Base-by-base conservation (phyloP, 2,797 vertebrate species). In the Neoniphon sammara region DNA sequence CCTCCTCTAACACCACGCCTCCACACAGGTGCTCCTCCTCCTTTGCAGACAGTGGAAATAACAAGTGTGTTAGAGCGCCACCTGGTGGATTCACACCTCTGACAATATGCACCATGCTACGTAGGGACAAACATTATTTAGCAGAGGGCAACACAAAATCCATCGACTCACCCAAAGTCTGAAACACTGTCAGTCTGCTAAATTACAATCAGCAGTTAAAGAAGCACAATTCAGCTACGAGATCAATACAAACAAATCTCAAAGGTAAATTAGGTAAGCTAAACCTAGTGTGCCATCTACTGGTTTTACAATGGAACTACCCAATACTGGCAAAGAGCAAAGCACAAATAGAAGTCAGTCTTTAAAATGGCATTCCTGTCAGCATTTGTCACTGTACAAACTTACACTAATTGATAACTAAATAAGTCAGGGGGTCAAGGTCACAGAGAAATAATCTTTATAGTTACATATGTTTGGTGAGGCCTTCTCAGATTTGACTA, bases 261-360 rank as follows among this genome's bases (percentile, higher is more conserved):
- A 20, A 9, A 34, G 31, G 1, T 55, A 0, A 3, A 60, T 31
- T 54, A 27, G 0, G 54, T 78, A 21, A 60, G 4, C 52, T n/a
- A 46, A 52, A 62, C 66, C n/a, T 42, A 69, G 50, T 77, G 34
- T 27, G 63, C 79, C 88, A 85, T 83, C 87, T 87, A 68, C 77
- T 85, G 89, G 59, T 46, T 12, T 10, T 2, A 54, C 25, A 3
- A 46, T 8, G 8, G 15, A 52, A 72, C 2, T 73, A 15, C 56
- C 27, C 27, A 34, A 36, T 8, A 23, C 34, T 39, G 56, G 7
- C 14, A 2, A 3, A 62, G 17, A 15, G 15, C 6, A 21, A 15
- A 34, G 4, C 18, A 44, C 5, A 39, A 61, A 31, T 52, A 21
- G 11, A n/a, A n/a, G n/a, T n/a, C n/a, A n/a, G n/a, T n/a, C 49